Conservation (phyloP, 2,113 vertebrate genomes). For the Archocentrus centrarchus region DNA sequence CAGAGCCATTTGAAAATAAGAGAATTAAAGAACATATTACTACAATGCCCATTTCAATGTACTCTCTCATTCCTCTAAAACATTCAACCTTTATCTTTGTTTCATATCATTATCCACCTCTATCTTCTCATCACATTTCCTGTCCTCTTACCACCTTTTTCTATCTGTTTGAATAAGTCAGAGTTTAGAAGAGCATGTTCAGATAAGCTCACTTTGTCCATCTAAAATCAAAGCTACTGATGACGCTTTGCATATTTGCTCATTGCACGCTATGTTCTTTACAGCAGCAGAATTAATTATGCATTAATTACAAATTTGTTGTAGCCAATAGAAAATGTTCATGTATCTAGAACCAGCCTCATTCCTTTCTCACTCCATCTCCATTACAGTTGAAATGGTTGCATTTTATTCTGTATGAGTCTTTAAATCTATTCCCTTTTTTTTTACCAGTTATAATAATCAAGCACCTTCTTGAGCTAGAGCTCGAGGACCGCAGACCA, state of each 20-base stretch:
- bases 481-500: slow-evolving; percentile 31
- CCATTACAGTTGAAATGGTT: slow-evolving; percentile 75
- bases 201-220: slow-evolving; percentile 39
- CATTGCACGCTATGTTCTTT: slow-evolving; percentile 51
- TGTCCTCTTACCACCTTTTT: slow-evolving; percentile 20
- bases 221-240: slow-evolving; percentile 46
- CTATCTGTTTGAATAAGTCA: slow-evolving; percentile 44
- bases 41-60: slow-evolving; percentile 77
- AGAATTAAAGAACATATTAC: slow-evolving; percentile 40
- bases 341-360: slow-evolving; percentile 45
- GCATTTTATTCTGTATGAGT: slow-evolving; percentile 65
- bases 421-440: slow-evolving; percentile 20
- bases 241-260: slow-evolving; percentile 63
- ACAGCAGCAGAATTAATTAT: background rate
- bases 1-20: background rate
- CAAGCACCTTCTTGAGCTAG: slow-evolving; percentile 15
- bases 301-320: slow-evolving; percentile 29
- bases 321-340: slow-evolving; percentile 41
- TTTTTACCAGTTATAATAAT: background rate
- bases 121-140: slow-evolving; percentile 26
- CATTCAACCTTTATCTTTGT: slow-evolving; percentile 19
- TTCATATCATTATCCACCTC: slow-evolving; percentile 10
- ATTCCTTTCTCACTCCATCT: slow-evolving; percentile 64
- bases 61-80: slow-evolving; percentile 20
- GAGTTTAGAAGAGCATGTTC: slow-evolving; percentile 59